phyloP scores from a whole-genome alignment of 2,888 invertebrate species.

The Trichacis sp. region DNA sequence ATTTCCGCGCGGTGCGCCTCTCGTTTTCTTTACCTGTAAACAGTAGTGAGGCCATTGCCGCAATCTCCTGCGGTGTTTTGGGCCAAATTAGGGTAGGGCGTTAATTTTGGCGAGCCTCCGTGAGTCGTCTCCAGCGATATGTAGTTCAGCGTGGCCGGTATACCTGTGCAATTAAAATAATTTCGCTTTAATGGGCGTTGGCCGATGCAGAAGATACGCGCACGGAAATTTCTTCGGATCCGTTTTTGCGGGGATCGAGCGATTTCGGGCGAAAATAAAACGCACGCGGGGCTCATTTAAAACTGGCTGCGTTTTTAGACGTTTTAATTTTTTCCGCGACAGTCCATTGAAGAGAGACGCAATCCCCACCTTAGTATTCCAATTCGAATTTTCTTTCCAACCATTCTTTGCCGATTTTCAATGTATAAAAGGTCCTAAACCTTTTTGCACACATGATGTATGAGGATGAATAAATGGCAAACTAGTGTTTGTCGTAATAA shows the following conservation, averaged over 20 bases:
- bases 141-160: conserved; percentile 86
- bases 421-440: too few species aligned
- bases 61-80: conserved; percentile 83
- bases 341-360: too few species aligned
- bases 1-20: too few species aligned
- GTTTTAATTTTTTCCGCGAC: too few species aligned
- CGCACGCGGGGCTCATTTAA: too few species aligned
- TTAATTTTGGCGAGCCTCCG: conserved; percentile 80
- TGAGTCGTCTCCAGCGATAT: conserved; percentile 77
- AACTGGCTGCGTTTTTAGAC: too few species aligned
- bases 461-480: too few species aligned
- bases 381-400: too few species aligned
- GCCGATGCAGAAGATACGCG: conserved; percentile 39
- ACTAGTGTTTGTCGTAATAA: too few species aligned
- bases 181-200: conserved; percentile 32
- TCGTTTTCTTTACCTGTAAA: conserved; percentile 71
- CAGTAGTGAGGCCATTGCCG: conserved; percentile 80
- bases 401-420: too few species aligned
- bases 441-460: too few species aligned
- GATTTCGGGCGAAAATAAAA: background rate
- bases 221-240: background rate
- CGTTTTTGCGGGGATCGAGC: background rate
- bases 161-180: conserved; percentile 72
- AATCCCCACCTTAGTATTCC: too few species aligned
- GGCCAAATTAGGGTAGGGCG: conserved; percentile 82